A percentile compares a stretch with the other conserved stretches of the same genome.
These are phyloP conservation scores for Druceiella hillmani DNA, from an alignment of 2,888 invertebrate species.

Conservation along the genomic window DNA sequence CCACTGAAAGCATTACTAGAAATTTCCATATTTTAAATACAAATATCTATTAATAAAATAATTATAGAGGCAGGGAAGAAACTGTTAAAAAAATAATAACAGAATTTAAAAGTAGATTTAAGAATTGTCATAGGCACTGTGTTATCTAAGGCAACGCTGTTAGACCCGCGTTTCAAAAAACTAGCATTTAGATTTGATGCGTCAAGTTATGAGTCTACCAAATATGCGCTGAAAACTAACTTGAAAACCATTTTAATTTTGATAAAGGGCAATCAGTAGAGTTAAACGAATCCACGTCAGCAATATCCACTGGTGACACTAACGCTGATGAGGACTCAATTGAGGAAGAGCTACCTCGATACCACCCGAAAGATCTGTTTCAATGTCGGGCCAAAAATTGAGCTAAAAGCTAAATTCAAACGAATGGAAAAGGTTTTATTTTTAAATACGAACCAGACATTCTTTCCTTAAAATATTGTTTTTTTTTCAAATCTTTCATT, in stretches of 20 bases:
- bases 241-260: slow-evolving; percentile 22
- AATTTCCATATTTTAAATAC: no score
- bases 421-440: slow-evolving; percentile 26
- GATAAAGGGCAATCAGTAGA: slow-evolving; percentile 16
- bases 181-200: slow-evolving; percentile 22
- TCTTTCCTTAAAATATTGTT: slow-evolving; percentile 17
- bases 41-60: no score
- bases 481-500: no score
- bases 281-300: slow-evolving; percentile 15
- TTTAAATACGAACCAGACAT: slow-evolving; percentile 26
- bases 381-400: slow-evolving; percentile 26
- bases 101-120: slow-evolving; percentile 24
- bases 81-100: slow-evolving; percentile 18
- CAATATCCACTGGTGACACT: slow-evolving; percentile 18
- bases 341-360: slow-evolving; percentile 23
- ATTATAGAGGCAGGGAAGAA: slow-evolving; percentile 4
- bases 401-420: slow-evolving; percentile 25
- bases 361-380: slow-evolving; percentile 25
- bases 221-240: slow-evolving; percentile 24
- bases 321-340: slow-evolving; percentile 15
- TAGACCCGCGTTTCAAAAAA: slow-evolving; percentile 24
- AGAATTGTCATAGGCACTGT: slow-evolving; percentile 24
- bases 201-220: slow-evolving; percentile 23
- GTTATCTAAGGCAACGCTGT: slow-evolving; percentile 20
- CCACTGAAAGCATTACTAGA: no score